A percentile compares a stretch with the other conserved stretches of the same genome.
phyloP scores from a whole-genome alignment of 2,888 invertebrate genomes.

The Drosophila infuscata region DNA sequence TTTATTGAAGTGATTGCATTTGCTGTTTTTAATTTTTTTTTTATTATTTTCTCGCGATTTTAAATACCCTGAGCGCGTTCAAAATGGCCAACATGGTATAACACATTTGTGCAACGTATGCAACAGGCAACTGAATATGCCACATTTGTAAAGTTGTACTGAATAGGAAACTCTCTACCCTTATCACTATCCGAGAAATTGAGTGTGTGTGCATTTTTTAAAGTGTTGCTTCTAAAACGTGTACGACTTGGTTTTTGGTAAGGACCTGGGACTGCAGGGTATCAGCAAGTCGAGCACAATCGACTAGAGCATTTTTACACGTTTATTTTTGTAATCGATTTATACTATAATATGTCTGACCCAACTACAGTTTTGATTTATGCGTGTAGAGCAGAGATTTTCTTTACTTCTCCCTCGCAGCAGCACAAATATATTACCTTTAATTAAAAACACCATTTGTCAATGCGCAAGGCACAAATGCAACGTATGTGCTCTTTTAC shows the following conservation, averaged over 20 bases:
- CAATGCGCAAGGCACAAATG: constrained; percentile 31
- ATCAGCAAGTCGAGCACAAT: background rate
- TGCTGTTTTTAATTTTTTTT: background rate
- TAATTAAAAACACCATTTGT: constrained; percentile 67
- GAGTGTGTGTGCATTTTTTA: background rate
- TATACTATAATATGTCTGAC: background rate
- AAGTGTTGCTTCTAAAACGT: background rate
- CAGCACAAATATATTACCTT: constrained; percentile 65
- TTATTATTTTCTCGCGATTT: background rate
- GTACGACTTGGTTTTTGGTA: background rate
- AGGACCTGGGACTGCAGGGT: background rate
- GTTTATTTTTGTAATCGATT: constrained; percentile 2
- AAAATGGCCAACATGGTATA: background rate
- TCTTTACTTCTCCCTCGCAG: constrained; percentile 35
- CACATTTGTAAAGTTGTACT: background rate
- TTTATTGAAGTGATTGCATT: background rate
- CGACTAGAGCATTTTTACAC: background rate
- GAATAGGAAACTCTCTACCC: background rate
- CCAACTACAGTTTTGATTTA: constrained; percentile 12
- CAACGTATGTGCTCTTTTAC: constrained; percentile 1
- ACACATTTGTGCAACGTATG: background rate
- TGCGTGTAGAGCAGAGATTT: constrained; percentile 25
- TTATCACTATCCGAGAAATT: background rate
- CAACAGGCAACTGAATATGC: background rate
- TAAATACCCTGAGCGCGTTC: background rate